Conservation (phyloP, 2,113 vertebrate genomes). For the Pungitius pungitius region DNA sequence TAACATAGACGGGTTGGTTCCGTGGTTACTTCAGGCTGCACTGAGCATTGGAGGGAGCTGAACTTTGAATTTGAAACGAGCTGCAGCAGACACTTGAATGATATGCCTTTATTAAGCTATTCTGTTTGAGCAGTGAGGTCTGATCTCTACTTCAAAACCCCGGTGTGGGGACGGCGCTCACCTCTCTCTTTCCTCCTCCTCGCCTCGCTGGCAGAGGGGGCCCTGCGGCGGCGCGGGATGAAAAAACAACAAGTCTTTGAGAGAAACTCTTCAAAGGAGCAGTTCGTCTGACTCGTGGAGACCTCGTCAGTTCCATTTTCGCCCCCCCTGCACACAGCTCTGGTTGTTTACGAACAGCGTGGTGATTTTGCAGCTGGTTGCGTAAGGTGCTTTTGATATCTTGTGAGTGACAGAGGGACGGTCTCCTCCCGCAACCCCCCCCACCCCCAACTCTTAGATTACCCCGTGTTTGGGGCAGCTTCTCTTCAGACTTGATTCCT, state of each 20-base stretch:
- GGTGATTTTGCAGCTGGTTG: constrained; percentile 56
- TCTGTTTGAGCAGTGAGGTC: constrained; percentile 69
- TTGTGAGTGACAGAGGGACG: constrained; percentile 41
- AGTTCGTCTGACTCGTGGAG: constrained; percentile 42
- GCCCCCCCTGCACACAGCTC: constrained; percentile 27
- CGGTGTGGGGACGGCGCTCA: constrained; percentile 58
- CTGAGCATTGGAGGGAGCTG: constrained; percentile 22
- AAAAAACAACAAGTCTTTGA: constrained; percentile 53
- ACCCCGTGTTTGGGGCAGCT: constrained; percentile 31
- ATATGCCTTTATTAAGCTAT: constrained; percentile 67
- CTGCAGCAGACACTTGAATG: constrained; percentile 65
- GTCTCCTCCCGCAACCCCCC: constrained; percentile 14
- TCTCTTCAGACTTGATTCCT: constrained; percentile 14
- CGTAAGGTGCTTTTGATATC: constrained; percentile 64
- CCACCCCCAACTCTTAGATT: constrained; percentile 24
- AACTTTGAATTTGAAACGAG: constrained; percentile 59
- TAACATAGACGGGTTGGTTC: constrained; percentile 11
- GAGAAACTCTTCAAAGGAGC: constrained; percentile 70
- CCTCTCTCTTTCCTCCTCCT: constrained; percentile 53
- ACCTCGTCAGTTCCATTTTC: constrained; percentile 49
- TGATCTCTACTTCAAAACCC: constrained; percentile 74
- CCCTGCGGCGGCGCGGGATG: constrained; percentile 49
- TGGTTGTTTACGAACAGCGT: constrained; percentile 26
- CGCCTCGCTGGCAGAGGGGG: constrained; percentile 35
- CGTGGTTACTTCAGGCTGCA: too few relatives aligned